phyloP scores from a whole-genome alignment of 2,888 invertebrate species.

The Amiota mariae region DNA sequence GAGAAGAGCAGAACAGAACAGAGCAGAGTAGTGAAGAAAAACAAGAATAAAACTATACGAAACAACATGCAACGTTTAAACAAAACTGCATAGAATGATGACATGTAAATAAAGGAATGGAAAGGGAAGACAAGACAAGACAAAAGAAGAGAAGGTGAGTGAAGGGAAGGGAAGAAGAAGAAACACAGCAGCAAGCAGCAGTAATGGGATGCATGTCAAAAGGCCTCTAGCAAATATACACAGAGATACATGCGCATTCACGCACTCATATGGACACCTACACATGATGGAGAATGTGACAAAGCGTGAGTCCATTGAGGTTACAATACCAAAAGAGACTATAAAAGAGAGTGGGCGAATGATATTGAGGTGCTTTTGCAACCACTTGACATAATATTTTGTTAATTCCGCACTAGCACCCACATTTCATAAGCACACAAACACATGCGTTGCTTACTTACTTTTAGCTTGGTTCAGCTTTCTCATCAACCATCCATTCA shows the following conservation, averaged over 20 bases:
- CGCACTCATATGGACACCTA: not conserved
- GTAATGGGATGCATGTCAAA: not conserved
- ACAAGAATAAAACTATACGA: not conserved
- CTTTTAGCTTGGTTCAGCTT: not conserved
- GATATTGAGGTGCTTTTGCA: slow-evolving; percentile 4
- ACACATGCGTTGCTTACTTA: not conserved
- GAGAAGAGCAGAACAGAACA: not conserved
- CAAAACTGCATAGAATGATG: not conserved
- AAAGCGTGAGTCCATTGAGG: not conserved
- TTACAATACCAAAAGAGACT: no score
- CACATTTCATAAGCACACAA: slow-evolving; percentile 32
- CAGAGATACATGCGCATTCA: not conserved
- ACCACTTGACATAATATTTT: slow-evolving; percentile 52
- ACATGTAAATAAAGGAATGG: not conserved
- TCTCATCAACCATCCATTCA: no score
- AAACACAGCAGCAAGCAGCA: no score
- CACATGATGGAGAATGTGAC: slow-evolving; percentile 12
- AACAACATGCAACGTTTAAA: slow-evolving; percentile 17
- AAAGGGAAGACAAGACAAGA: not conserved
- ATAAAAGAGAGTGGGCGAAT: not conserved
- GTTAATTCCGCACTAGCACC: slow-evolving; percentile 53
- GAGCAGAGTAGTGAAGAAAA: not conserved
- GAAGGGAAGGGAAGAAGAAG: no score
- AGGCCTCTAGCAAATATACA: slow-evolving; percentile 23
- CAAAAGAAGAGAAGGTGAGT: not conserved